A percentile compares a stretch with the other conserved stretches of the same genome.
These are phyloP conservation scores for Hippopotamus amphibius DNA, from an alignment of 2,113 vertebrate species.

Conservation along the genomic window DNA sequence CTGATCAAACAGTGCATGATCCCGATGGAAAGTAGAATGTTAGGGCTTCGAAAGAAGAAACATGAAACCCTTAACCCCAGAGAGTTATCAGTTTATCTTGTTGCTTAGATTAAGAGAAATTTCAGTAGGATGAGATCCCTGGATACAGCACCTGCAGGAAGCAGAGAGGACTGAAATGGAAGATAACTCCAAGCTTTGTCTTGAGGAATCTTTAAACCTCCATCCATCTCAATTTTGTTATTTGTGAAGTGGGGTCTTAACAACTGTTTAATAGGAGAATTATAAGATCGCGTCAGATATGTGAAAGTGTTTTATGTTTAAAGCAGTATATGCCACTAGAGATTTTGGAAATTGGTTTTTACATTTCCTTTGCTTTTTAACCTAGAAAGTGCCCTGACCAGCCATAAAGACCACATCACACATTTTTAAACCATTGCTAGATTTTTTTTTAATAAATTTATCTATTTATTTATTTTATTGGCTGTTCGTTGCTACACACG, in stretches of 20 bases:
- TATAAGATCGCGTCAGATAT: neutral
- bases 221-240: neutral
- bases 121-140: neutral
- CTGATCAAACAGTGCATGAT: neutral
- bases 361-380: slow-evolving; percentile 46
- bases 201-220: neutral
- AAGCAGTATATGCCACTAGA: neutral
- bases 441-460: neutral
- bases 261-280: neutral
- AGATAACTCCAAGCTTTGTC: neutral
- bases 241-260: slow-evolving; percentile 1
- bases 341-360: slow-evolving; percentile 15
- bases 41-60: slow-evolving; percentile 6
- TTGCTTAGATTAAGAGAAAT: neutral
- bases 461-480: too few species aligned
- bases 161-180: neutral
- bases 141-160: neutral
- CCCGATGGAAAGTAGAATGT: neutral
- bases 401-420: neutral
- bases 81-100: neutral
- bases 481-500: too few species aligned
- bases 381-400: neutral
- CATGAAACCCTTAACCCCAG: neutral
- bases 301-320: neutral
- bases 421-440: neutral